Base-by-base conservation (phyloP, 2,888 invertebrate species). In the Cryptophagus acutangulus region DNA sequence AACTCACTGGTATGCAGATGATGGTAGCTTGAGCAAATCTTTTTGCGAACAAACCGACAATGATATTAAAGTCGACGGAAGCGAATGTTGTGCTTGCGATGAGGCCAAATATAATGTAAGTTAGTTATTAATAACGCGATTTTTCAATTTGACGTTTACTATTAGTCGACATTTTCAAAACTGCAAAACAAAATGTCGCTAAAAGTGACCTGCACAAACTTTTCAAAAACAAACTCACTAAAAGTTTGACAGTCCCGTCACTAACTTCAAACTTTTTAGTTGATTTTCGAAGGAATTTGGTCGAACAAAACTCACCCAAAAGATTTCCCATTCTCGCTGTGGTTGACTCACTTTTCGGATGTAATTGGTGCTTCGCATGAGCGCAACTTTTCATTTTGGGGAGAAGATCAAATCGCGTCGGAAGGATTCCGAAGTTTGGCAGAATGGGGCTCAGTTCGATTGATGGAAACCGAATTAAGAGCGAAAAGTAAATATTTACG, bases 301-400 rank as follows among this genome's bases (percentile, higher is more conserved):
- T 94, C 95, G 0, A 80, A 87, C 53, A 81, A 85, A 61, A 94
- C 95, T 0, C 97, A 99, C 68, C 96, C 97, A 0, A 95, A 88
- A 70, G 87, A 96, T 70, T 99, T 90, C 70, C 97, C 97, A 0
- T 79, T 78, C 61, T 87, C 90, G 26, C 73, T 87, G 47, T 93
- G 91, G 85, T 70, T 93, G 46, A 90, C 94, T 0, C 94, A 96
- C 70, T 99, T 97, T 75, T 95, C 95, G 1, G 96, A 97, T 68
- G 81, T 99, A 9, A 88, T 99, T 58, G 95, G 94, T 1, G 94
- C 92, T 16, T 87, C 94, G 0, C 97, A 99, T 63, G 85, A 85
- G 17, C 77, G 80, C 29, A 89, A 91, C 65, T 88, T 86, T 58
- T 80, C 84, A 31, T 94, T 96, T 64, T 97, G 96, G 95, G 84